Evolutionary conservation across 1,140 invertebrate genomes (phyloP).

Genomic region (Neodiprion fabricii): DNA sequence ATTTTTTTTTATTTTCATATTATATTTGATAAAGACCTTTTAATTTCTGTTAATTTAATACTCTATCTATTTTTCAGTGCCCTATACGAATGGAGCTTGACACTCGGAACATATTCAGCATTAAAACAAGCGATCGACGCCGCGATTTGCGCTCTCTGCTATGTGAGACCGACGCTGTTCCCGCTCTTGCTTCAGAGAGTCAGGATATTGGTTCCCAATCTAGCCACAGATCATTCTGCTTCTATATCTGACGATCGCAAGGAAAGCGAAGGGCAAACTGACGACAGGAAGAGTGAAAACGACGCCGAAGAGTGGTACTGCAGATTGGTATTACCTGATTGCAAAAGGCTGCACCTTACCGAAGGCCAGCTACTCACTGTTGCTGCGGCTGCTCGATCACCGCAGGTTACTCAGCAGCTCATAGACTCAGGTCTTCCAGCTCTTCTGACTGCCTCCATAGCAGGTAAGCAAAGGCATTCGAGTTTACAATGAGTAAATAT

Average conservation of each 20-base stretch:
- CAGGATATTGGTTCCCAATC: constrained; percentile 69
- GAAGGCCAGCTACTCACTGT: constrained; percentile 76
- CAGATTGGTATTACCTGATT: constrained; percentile 46
- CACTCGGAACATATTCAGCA: constrained; percentile 69
- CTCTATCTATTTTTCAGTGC: constrained; percentile 54
- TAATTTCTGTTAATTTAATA: constrained; percentile 15
- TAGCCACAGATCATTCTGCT: constrained; percentile 59
- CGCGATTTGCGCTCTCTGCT: constrained; percentile 84
- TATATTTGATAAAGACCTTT: constrained; percentile 26
- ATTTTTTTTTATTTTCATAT: background rate
- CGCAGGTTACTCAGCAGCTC: constrained; percentile 74
- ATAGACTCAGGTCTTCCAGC: constrained; percentile 79
- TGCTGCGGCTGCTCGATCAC: constrained; percentile 78
- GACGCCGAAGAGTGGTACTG: constrained; percentile 65
- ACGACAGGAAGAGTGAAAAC: constrained; percentile 71
- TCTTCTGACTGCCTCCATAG: constrained; percentile 67
- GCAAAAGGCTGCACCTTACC: constrained; percentile 61
- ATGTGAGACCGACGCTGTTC: constrained; percentile 79
- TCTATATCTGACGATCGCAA: constrained; percentile 69
- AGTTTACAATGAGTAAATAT: constrained; percentile 39
- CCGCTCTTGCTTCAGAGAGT: constrained; percentile 76
- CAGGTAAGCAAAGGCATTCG: constrained; percentile 33
- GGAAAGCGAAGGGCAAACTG: constrained; percentile 68
- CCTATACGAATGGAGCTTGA: constrained; percentile 78
- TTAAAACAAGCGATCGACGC: constrained; percentile 82